A percentile compares a stretch with the other conserved stretches of the same genome.
Conservation (phyloP, 1,140 invertebrate species). For the Drosophila sturtevanti region DNA sequence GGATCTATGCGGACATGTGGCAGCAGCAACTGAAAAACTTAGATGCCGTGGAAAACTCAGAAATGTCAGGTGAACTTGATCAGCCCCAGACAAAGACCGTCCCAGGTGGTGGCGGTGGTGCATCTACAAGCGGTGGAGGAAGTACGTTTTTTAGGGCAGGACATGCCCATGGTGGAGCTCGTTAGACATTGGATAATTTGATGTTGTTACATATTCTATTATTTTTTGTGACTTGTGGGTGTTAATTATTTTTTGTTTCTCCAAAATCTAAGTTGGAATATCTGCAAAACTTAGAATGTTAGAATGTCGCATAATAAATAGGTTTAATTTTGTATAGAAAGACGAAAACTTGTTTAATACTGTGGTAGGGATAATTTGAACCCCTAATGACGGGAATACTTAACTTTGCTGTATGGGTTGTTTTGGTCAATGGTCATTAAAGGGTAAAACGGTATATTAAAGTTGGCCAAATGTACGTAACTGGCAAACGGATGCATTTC, state of each 20-base stretch:
- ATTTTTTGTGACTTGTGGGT: slow-evolving; percentile 55
- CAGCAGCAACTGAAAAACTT: slow-evolving; percentile 89
- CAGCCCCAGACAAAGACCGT: slow-evolving; percentile 18
- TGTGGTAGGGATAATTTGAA: too few relatives aligned
- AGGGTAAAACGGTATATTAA: too few relatives aligned
- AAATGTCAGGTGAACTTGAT: slow-evolving; percentile 6
- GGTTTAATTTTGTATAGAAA: slow-evolving; percentile 20
- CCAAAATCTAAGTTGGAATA: slow-evolving; percentile 41
- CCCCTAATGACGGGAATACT: too few relatives aligned
- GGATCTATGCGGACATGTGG: slow-evolving; percentile 95
- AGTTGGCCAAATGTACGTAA: too few relatives aligned
- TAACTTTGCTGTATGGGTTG: too few relatives aligned
- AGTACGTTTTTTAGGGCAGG: slow-evolving; percentile 54
- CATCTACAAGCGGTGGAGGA: slow-evolving; percentile 19
- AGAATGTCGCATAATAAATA: slow-evolving; percentile 45
- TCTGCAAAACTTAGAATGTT: slow-evolving; percentile 40
- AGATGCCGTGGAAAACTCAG: slow-evolving; percentile 45
- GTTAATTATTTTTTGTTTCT: slow-evolving; percentile 44
- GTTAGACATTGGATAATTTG: too few relatives aligned
- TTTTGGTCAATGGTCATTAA: too few relatives aligned
- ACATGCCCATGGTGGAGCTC: slow-evolving; percentile 63
- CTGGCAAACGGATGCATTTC: too few relatives aligned
- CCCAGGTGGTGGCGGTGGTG: not conserved
- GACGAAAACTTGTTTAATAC: not conserved
- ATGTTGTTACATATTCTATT: slow-evolving; percentile 46